phyloP scores from a whole-genome alignment of 2,113 vertebrate genomes.

The Xiphias gladius region DNA sequence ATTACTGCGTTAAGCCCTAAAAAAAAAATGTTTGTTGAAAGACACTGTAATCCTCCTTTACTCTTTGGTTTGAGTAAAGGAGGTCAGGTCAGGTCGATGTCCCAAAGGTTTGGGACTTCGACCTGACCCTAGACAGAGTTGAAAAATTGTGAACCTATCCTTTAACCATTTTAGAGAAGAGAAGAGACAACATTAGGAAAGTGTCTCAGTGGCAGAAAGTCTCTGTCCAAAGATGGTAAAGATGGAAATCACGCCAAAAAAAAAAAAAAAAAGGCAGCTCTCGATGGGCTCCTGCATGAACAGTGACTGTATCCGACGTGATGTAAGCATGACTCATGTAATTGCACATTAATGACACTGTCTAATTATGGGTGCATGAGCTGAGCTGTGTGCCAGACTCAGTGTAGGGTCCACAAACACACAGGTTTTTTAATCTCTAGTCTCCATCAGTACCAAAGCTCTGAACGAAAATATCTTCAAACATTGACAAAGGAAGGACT shows the following conservation, averaged over 20 bases:
- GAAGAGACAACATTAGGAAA: neutral
- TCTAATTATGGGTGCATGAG: constrained; percentile 60
- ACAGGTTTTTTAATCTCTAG: constrained; percentile 21
- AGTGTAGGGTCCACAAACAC: constrained; percentile 27
- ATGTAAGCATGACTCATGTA: constrained; percentile 70
- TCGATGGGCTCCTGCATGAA: constrained; percentile 16
- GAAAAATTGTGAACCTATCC: no score
- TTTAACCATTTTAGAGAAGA: no score
- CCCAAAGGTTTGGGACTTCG: no score
- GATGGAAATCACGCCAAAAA: constrained; percentile 5
- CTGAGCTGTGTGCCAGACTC: constrained; percentile 35
- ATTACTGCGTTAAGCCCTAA: constrained; percentile 27
- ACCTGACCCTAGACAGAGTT: no score
- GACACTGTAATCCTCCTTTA: constrained; percentile 27
- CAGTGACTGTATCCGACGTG: constrained; percentile 32
- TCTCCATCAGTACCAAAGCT: constrained; percentile 29
- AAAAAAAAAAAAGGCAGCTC: constrained; percentile 13
- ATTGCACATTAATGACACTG: constrained; percentile 73
- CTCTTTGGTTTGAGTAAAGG: no score
- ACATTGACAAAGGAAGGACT: neutral
- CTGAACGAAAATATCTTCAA: constrained; percentile 14
- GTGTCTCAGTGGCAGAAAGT: constrained; percentile 5
- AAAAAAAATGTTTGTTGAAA: constrained; percentile 1
- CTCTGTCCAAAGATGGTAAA: neutral
- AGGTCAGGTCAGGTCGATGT: no score